phyloP scores from a whole-genome alignment of 2,797 vertebrate species.

The Discoglossus pictus region DNA sequence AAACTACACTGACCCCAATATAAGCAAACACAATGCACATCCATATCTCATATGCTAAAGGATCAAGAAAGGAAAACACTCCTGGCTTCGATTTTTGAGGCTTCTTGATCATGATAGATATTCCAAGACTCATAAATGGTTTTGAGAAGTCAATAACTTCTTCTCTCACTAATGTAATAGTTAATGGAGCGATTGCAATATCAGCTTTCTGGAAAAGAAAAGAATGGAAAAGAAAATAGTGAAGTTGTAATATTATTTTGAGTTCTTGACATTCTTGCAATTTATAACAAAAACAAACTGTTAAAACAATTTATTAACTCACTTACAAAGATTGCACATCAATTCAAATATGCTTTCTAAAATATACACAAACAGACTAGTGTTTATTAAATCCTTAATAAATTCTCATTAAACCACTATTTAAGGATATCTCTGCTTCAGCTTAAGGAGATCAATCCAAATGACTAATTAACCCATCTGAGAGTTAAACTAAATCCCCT shows the following conservation, averaged over 20 bases:
- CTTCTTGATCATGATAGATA: conserved; percentile 99
- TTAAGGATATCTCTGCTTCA: no score
- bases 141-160: conserved; percentile 99
- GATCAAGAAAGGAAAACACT: conserved; percentile 98
- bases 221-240: conserved; percentile 52
- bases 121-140: conserved; percentile 98
- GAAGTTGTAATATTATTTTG: conserved; percentile 12
- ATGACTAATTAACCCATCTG: no score
- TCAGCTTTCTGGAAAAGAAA: conserved; percentile 90
- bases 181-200: conserved; percentile 95
- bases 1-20: conserved; percentile 98
- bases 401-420: no score
- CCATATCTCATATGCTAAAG: conserved; percentile 99
- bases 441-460: no score
- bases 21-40: conserved; percentile 99
- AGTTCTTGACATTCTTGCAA: not conserved
- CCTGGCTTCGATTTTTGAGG: conserved; percentile 99
- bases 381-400: no score
- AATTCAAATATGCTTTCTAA: no score
- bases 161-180: conserved; percentile 97
- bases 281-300: not conserved
- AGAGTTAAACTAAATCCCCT: no score
- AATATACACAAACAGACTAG: no score
- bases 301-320: no score
- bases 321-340: no score